phyloP scores from a whole-genome alignment of 2,797 vertebrate genomes.

The Lepus townsendii region DNA sequence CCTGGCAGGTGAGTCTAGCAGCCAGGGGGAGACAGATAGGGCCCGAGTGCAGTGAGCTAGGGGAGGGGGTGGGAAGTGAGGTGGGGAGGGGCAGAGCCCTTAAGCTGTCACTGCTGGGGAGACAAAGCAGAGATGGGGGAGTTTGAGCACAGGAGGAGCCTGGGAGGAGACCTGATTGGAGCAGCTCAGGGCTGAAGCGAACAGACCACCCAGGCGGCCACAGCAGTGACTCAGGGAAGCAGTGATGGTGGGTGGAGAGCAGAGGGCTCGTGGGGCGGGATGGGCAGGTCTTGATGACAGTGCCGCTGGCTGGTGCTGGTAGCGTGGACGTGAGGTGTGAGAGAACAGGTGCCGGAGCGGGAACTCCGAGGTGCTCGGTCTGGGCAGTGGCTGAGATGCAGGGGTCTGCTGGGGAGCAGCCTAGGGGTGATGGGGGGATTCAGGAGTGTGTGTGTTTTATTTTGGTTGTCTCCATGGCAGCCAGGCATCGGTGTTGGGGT shows the following conservation, averaged over 20 bases:
- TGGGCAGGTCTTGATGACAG: not conserved
- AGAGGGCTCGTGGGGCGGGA: not conserved
- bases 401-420: not conserved
- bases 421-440: accelerated
- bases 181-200: not conserved
- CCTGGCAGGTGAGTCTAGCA: not conserved
- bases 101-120: not conserved
- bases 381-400: no score
- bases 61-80: not conserved
- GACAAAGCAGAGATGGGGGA: no score
- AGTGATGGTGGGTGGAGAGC: accelerated
- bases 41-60: not conserved
- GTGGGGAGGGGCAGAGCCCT: not conserved
- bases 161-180: not conserved
- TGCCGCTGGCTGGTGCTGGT: not conserved
- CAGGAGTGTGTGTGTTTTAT: not conserved
- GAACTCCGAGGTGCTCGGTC: not conserved
- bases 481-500: not conserved
- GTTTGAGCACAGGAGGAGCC: not conserved
- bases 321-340: not conserved
- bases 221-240: not conserved
- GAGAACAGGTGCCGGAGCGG: accelerated
- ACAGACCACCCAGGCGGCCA: no score
- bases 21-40: not conserved
- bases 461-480: not conserved